Evolutionary conservation across 2,888 invertebrate genomes (phyloP), one percentile per base, ranked within the genome.

Genomic region (Orchesellides sinensis): DNA sequence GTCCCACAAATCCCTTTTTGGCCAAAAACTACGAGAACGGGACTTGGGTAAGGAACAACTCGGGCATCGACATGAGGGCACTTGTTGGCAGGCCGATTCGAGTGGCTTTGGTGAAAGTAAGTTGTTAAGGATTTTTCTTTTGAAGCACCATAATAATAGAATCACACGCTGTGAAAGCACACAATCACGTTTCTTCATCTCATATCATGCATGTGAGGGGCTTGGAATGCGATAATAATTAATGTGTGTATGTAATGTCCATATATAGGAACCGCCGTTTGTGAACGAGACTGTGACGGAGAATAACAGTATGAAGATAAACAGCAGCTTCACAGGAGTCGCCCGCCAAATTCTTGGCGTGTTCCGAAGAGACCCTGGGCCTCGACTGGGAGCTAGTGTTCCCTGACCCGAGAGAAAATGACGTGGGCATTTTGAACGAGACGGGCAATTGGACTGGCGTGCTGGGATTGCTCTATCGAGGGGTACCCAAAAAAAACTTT

Each of bases 271-370:
- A 73, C 78, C 86, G 0, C 88, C 88, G 3, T 88, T 84, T 52
- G 87, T 87, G 6, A 35, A 40, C 12, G 70, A 79, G 12, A 73
- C 63, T 12, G 19, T 56, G 17, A 27, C 2, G 21, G 68, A 47
- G 14, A 81, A 79, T 52, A 83, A 87, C 70, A 81, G 66, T n/a
- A n/a, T n/a, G n/a, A n/a, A n/a, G n/a, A n/a, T n/a, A n/a, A 80
- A 80, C 61, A 83, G 86, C 73, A 82, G 65, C 19, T 72, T 87
- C 19, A 69, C 88, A 0, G 96, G 96, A 0, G 93, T 95, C 5
- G 94, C 95, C 0, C 96, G 96, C 89, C 91, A 92, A 69, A 90
- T 96, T 69, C 90, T 96, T 10, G 90, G 94, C 27, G 93, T 95
- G 61, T 91, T 96, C 2, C 92, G 92, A 54, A n/a, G 89, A 93